Conservation (phyloP, 1,140 invertebrate genomes). For the Asobara japonica region DNA sequence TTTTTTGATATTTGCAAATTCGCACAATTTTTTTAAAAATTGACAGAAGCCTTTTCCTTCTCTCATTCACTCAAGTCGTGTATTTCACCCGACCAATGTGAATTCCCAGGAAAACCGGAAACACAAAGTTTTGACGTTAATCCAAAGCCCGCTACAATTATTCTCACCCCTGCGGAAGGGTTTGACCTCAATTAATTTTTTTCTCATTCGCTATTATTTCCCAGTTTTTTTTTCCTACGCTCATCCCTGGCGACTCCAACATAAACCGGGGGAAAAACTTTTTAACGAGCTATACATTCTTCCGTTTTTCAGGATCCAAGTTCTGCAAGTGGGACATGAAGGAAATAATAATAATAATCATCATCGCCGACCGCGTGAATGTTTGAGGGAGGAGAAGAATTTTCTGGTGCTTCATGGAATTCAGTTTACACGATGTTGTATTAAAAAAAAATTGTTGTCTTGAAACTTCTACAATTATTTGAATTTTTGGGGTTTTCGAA, state of each 20-base stretch:
- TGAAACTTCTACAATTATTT: too few relatives aligned
- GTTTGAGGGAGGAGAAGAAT: not conserved
- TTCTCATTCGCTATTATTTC: not conserved
- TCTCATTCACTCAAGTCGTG: too few relatives aligned
- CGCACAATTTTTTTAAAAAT: too few relatives aligned
- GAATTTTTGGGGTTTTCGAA: too few relatives aligned
- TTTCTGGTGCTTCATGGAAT: not conserved
- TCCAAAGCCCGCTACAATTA: not conserved
- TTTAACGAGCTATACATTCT: not conserved
- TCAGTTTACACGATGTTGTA: not conserved
- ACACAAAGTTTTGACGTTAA: not conserved
- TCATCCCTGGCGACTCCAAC: not conserved
- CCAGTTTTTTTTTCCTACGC: not conserved
- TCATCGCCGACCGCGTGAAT: too few relatives aligned
- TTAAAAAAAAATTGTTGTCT: too few relatives aligned
- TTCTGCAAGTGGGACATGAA: not conserved
- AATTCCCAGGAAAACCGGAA: not conserved
- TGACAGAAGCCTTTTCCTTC: too few relatives aligned
- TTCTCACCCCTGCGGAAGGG: not conserved
- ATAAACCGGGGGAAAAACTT: not conserved
- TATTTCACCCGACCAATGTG: not conserved
- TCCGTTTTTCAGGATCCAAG: not conserved
- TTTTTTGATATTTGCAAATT: too few relatives aligned
- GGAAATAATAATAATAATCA: not conserved
- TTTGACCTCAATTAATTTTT: constrained; percentile 4